These are phyloP conservation scores for Leucania comma DNA, from an alignment of 2,888 invertebrate genomes.

Conservation along the genomic window DNA sequence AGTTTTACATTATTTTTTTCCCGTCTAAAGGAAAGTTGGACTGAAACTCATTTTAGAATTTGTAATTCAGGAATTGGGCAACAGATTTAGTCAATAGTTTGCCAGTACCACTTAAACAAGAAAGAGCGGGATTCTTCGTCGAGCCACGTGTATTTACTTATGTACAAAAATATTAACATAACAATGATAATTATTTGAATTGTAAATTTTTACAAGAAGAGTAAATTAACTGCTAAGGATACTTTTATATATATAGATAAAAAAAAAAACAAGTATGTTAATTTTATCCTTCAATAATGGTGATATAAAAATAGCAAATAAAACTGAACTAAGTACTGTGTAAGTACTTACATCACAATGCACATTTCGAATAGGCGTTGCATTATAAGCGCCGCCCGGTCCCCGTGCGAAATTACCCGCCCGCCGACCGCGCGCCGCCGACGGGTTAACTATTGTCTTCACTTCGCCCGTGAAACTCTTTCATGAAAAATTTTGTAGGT, in stretches of 20 bases:
- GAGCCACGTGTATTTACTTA: not conserved
- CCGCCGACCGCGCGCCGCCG: conserved; percentile 60
- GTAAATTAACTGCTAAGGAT: not conserved
- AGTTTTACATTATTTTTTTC: no score
- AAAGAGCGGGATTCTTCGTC: not conserved
- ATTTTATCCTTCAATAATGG: no score
- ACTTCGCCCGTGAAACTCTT: not conserved
- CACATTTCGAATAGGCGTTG: conserved; percentile 61
- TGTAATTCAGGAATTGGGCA: not conserved
- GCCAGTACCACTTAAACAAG: not conserved
- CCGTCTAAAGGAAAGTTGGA: not conserved
- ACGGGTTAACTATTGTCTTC: conserved; percentile 50
- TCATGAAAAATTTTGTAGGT: not conserved
- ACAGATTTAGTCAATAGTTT: not conserved
- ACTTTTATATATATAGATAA: not conserved
- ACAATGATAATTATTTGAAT: not conserved
- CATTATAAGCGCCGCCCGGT: conserved; percentile 66
- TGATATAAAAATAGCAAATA: no score
- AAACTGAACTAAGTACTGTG: conserved; percentile 4
- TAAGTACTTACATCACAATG: conserved; percentile 6
- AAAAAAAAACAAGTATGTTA: no score
- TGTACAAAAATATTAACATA: not conserved
- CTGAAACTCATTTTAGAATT: not conserved
- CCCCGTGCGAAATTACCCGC: conserved; percentile 57
- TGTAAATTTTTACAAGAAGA: not conserved